phyloP scores from a whole-genome alignment of 2,113 vertebrate genomes.

The Phrynosoma blainvillii region DNA sequence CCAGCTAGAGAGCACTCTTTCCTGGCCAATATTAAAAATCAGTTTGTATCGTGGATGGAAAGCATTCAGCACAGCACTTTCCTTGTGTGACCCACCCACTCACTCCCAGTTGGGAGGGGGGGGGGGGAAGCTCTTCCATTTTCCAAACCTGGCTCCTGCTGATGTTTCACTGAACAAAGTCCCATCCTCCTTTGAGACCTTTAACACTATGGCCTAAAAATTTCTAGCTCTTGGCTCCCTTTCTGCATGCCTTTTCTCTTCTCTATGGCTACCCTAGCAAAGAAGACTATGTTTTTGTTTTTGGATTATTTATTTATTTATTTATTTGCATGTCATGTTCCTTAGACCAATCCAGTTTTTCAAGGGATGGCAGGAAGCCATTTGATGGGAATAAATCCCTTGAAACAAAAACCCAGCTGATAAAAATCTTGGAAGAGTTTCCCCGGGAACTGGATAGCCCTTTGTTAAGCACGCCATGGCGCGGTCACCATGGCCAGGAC shows the following conservation, averaged over 20 bases:
- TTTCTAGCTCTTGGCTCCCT: background rate
- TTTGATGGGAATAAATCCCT: background rate
- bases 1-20: background rate
- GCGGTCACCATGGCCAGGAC: background rate
- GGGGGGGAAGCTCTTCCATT: background rate
- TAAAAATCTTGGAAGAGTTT: background rate
- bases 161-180: background rate
- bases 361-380: background rate
- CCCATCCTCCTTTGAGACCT: accelerated
- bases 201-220: background rate
- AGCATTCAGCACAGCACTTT: too few relatives aligned
- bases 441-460: background rate
- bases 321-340: background rate
- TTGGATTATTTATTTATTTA: background rate
- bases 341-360: background rate
- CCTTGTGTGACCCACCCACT: too few relatives aligned
- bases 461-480: background rate
- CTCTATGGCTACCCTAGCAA: background rate
- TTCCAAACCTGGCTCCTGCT: background rate
- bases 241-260: background rate
- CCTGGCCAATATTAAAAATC: background rate
- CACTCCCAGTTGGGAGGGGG: background rate
- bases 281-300: background rate
- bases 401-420: background rate
- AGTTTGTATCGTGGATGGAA: background rate